A percentile compares a stretch with the other conserved stretches of the same genome.
Evolutionary conservation across 1,140 invertebrate genomes (phyloP).

Genomic region (Sarcophaga peregrina): DNA sequence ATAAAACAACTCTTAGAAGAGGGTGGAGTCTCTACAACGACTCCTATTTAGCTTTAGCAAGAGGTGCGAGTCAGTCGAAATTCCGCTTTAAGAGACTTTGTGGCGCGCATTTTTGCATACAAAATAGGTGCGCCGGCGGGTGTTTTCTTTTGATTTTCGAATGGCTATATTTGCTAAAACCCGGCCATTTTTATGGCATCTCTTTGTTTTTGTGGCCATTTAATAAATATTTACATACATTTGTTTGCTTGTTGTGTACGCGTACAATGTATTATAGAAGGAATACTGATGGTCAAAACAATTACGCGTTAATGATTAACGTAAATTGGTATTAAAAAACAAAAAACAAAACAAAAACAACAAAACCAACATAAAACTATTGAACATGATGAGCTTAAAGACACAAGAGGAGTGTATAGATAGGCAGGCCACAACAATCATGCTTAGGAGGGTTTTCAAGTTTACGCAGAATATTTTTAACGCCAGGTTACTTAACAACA

Average conservation of each 20-base stretch:
- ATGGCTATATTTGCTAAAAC: slow-evolving; percentile 29
- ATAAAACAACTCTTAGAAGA: background rate
- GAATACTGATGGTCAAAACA: slow-evolving; percentile 31
- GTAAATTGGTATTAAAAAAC: background rate
- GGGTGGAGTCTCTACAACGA: slow-evolving; percentile 31
- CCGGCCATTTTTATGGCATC: slow-evolving; percentile 37
- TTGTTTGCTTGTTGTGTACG: no score
- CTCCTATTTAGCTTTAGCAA: background rate
- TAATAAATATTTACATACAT: no score
- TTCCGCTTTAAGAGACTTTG: slow-evolving; percentile 27
- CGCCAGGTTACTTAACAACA: slow-evolving; percentile 4
- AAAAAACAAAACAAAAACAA: no score
- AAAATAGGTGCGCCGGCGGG: slow-evolving; percentile 40
- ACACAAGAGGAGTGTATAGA: no score
- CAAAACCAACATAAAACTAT: no score
- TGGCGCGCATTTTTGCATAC: slow-evolving; percentile 38
- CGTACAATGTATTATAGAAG: background rate
- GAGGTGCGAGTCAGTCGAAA: slow-evolving; percentile 16
- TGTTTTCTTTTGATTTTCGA: slow-evolving; percentile 40
- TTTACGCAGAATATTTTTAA: slow-evolving; percentile 28
- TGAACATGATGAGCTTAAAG: no score
- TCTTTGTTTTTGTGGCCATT: background rate
- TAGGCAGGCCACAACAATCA: background rate
- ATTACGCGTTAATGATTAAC: slow-evolving; percentile 32
- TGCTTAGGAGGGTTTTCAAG: background rate